phyloP scores from a whole-genome alignment of 2,888 invertebrate genomes.

The Agonopterix subpropinquella region DNA sequence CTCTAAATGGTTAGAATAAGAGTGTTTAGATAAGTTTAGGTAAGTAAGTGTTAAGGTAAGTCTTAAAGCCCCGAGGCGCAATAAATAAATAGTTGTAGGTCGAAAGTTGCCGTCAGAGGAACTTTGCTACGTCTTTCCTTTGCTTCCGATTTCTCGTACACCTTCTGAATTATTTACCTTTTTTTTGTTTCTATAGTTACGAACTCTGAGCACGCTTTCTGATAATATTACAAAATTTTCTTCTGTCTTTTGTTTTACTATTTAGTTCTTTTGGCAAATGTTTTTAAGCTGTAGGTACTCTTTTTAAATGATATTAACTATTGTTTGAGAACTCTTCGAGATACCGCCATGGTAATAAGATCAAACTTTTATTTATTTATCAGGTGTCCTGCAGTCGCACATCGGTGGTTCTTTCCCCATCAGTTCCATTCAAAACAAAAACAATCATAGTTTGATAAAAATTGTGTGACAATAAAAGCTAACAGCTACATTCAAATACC shows the following conservation, averaged over 20 bases:
- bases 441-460: too few species aligned
- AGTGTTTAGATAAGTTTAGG: slow-evolving; percentile 3
- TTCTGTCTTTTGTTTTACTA: background rate
- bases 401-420: too few species aligned
- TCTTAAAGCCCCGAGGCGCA: slow-evolving; percentile 46
- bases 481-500: too few species aligned
- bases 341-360: too few species aligned
- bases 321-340: too few species aligned
- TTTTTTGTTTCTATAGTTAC: slow-evolving; percentile 36
- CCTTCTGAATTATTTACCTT: slow-evolving; percentile 50
- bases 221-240: background rate
- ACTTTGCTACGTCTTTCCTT: slow-evolving; percentile 37
- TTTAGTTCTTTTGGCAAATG: too few species aligned
- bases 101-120: slow-evolving; percentile 41
- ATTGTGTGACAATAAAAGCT: too few species aligned
- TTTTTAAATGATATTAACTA: too few species aligned
- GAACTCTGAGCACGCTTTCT: slow-evolving; percentile 15
- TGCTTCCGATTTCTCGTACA: slow-evolving; percentile 37
- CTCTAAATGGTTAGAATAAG: slow-evolving; percentile 16
- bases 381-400: too few species aligned
- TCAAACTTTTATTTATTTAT: too few species aligned
- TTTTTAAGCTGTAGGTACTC: too few species aligned
- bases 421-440: too few species aligned
- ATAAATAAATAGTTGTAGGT: slow-evolving; percentile 63
- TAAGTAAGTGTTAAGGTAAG: slow-evolving; percentile 16